Percentiles rank a stretch among this genome's conserved stretches.
These are phyloP conservation scores for Anoplolepis gracilipes DNA, from an alignment of 1,140 invertebrate species.

Conservation along the genomic window DNA sequence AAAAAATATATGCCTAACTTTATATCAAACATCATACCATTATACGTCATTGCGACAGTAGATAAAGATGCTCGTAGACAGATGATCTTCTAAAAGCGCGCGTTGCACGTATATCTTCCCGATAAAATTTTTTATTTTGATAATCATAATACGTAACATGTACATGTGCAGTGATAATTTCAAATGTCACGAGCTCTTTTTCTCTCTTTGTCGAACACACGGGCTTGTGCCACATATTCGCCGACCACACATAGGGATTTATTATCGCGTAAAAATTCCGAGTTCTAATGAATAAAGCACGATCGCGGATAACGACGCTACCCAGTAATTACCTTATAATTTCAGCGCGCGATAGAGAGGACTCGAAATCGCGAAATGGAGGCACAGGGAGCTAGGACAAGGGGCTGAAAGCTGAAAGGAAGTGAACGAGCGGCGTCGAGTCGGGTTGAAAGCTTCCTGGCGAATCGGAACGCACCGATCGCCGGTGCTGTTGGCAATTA, in stretches of 20 bases:
- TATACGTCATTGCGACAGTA: neutral
- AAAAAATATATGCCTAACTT: neutral
- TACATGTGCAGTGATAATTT: constrained; percentile 34
- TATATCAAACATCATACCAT: neutral
- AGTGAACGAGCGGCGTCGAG: neutral
- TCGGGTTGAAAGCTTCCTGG: too few relatives aligned
- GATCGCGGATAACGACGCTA: constrained; percentile 37
- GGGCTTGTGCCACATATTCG: neutral
- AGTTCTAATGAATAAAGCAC: constrained; percentile 23
- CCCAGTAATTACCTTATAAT: constrained; percentile 50
- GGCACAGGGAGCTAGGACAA: neutral
- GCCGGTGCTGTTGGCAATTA: constrained; percentile 23
- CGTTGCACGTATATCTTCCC: constrained; percentile 9
- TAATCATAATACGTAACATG: neutral
- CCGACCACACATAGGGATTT: constrained; percentile 23
- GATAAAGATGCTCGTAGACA: neutral
- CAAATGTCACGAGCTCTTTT: neutral
- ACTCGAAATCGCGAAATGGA: neutral
- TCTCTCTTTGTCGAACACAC: constrained; percentile 11
- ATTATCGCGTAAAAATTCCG: constrained; percentile 48
- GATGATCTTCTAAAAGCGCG: neutral
- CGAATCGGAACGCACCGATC: constrained; percentile 23
- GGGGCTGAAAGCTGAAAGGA: neutral
- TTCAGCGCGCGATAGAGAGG: constrained; percentile 31
- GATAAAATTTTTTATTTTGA: constrained; percentile 25